Base-by-base conservation (phyloP, 2,113 vertebrate species). In the Tenebrosternarchus preto region DNA sequence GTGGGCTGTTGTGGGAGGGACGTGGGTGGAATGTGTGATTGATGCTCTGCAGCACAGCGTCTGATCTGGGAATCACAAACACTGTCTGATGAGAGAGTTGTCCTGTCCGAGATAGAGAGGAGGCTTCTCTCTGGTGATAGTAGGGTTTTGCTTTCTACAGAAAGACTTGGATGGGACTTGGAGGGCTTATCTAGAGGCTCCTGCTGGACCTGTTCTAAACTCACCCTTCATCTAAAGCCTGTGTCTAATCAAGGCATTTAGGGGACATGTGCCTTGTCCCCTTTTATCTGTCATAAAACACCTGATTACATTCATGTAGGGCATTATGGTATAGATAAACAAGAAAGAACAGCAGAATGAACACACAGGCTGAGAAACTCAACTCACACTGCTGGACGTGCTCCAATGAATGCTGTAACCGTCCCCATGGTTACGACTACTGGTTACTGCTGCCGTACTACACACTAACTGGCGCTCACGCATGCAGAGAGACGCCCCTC, bases 21-120 rank as follows among this genome's bases (percentile, higher is more conserved):
- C 1, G 24, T 84, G 82, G 81, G 27, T 80, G 86, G 84, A 85
- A 85, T 82, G 86, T 81, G 86, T 82, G n/a, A 78, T 83, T 81
- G 57, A 69, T 76, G 82, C 70, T 80, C 69, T 53, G 85, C 76
- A 73, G 82, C 76, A n/a, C n/a, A n/a, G n/a, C n/a, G n/a, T n/a
- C n/a, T 75, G 63, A 66, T 66, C 17, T 33, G 63, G 8, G 7
- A 31, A 66, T 27, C 46, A 17, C 19, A 24, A 33, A 24, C 8
- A 4, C 36, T 29, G 59, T 5, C 33, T 19, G 12, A 64, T 66
- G 22, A 22, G n/a, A 19, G 36, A 46, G 16, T 50, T 20, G 24
- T 29, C 19, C 15, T 50, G 57, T 29, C 29, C 59, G 20, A 63
- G 33, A 50, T 17, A 5, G 31, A 66, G 29, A 16, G 63, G 4